Evolutionary conservation across 2,888 invertebrate species (phyloP).

Genomic region (Netelia fuscicornis): DNA sequence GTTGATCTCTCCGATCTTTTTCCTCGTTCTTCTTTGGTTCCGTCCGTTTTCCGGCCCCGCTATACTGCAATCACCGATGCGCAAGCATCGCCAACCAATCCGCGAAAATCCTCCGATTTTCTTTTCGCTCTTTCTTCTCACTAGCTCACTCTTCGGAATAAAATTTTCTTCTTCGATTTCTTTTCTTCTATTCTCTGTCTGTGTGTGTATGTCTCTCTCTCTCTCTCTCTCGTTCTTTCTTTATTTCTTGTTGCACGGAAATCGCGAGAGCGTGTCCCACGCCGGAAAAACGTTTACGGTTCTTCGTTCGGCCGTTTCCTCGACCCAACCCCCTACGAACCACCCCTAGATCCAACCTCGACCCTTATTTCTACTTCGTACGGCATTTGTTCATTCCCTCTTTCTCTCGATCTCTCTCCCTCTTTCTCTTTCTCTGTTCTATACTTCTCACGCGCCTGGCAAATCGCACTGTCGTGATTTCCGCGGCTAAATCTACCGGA

Average conservation of each 20-base stretch:
- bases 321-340: neutral
- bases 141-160: slow-evolving; percentile 4
- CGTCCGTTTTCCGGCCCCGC: slow-evolving; percentile 28
- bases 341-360: neutral
- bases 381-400: slow-evolving; percentile 26
- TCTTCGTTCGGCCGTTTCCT: slow-evolving; percentile 45
- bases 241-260: neutral
- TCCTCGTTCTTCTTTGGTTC: slow-evolving; percentile 40
- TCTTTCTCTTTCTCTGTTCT: no score
- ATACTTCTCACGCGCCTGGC: slow-evolving; percentile 27
- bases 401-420: no score
- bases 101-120: slow-evolving; percentile 10
- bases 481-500: slow-evolving; percentile 70
- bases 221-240: neutral
- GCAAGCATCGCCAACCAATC: slow-evolving; percentile 2
- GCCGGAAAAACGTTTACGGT: slow-evolving; percentile 60
- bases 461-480: slow-evolving; percentile 67
- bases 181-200: neutral
- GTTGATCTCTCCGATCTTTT: slow-evolving; percentile 34
- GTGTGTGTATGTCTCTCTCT: neutral
- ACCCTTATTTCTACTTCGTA: neutral
- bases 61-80: slow-evolving; percentile 37
- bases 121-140: slow-evolving; percentile 28
- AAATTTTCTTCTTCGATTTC: slow-evolving; percentile 28
- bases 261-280: slow-evolving; percentile 36